Base-by-base conservation (phyloP, 2,113 vertebrate genomes). In the Nyctereutes procyonoides region DNA sequence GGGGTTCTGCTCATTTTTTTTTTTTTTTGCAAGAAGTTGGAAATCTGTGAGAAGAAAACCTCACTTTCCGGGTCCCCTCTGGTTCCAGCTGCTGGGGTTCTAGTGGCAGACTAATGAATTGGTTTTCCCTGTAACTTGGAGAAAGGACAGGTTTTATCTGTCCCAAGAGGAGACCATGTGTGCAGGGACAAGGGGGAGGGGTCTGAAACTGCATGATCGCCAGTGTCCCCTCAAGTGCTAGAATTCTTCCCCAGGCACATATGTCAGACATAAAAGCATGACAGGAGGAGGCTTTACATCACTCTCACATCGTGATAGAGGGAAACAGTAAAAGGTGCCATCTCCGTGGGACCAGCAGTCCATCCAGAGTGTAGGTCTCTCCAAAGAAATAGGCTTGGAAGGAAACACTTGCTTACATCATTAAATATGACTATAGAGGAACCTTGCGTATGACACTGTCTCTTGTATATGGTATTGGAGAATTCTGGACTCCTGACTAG, bases 81-180 rank as follows among this genome's bases (percentile, higher is more conserved):
- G 12, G 67, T 71, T 74, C 69, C 8, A n/a, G 71, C 38, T 87
- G 51, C 88, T 88, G 76, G 51, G 13, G 79, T 76, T 56, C 88
- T 81, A 53, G 48, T 22, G 62, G 76, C 22, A 87, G 88, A 56
- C 51, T 26, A n/a, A 65, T 38, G 55, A 95, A 32, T 2, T 85
- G 89, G 63, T 32, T 86, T 58, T 17, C 62, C 88, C 71, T 22
- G 13, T 3, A 73, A 63, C 67, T 20, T 90, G 53, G 69, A 67
- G 73, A 93, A 96, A 94, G 65, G 79, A 86, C 30, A 56, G 71
- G 24, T 43, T 95, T 77, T 62, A 24, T 76, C 19, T 88, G 19
- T 76, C 76, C 28, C 32, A 35, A 43, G 80, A 65, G n/a, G 43
- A 95, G 77, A 32, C 1, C 56, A 2, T 2, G 30, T 1, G 6